phyloP scores from a whole-genome alignment of 92 coral and sea anemone genomes.

The Isaurus tuberculatus region DNA sequence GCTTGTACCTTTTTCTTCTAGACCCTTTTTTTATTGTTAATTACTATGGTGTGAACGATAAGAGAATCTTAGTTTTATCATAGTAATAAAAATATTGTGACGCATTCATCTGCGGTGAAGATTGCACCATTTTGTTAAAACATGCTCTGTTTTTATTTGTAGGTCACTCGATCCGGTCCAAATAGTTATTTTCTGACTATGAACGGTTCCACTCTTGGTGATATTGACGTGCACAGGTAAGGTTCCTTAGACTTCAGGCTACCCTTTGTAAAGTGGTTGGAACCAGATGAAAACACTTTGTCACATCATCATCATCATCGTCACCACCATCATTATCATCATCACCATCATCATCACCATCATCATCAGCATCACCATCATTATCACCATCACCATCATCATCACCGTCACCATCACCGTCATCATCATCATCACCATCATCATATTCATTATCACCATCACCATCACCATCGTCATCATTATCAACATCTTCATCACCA shows the following conservation, averaged over 20 bases:
- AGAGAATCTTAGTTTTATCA: not conserved
- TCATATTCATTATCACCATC: not conserved
- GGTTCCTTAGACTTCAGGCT: not conserved
- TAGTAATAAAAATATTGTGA: not conserved
- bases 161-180: slow-evolving; percentile 92
- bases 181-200: slow-evolving; percentile 82
- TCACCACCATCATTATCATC: not conserved
- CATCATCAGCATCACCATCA: not conserved
- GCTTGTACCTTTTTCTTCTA: too few relatives aligned
- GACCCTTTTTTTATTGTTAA: too few relatives aligned
- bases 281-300: not conserved
- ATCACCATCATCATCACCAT: not conserved
- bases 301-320: not conserved
- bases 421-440: not conserved
- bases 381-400: not conserved
- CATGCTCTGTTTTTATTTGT: not conserved
- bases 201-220: slow-evolving; percentile 83
- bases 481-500: too few relatives aligned
- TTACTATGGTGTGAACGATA: not conserved
- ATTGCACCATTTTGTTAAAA: not conserved
- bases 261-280: not conserved
- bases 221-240: slow-evolving; percentile 97
- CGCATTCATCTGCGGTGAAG: not conserved
- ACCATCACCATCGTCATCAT: too few relatives aligned
- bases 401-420: not conserved